These are phyloP conservation scores for Meiosimyza platycephala DNA, from an alignment of 2,888 invertebrate species.

Conservation along the genomic window DNA sequence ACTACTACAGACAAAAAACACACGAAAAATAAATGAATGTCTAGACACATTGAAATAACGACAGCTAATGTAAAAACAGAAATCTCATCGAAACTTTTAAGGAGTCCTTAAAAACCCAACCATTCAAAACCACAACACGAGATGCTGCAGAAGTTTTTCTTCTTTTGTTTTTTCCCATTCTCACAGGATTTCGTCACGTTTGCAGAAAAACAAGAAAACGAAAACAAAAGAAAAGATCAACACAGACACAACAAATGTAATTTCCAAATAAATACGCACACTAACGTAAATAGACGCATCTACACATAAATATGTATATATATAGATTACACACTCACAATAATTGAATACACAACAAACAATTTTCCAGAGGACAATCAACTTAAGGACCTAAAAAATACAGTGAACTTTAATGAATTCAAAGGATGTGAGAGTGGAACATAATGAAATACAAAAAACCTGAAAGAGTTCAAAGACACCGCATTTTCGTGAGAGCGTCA, in stretches of 20 bases:
- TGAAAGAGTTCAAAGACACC: slow-evolving; percentile 15
- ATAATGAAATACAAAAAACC: slow-evolving; percentile 7
- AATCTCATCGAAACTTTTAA: neutral
- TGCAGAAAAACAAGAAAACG: neutral
- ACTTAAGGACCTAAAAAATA: slow-evolving; percentile 3
- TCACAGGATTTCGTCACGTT: slow-evolving; percentile 14
- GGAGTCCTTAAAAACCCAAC: neutral
- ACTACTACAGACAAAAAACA: too few relatives aligned
- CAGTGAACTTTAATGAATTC: neutral
- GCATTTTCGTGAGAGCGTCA: neutral
- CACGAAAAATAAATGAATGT: neutral
- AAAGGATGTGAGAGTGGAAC: slow-evolving; percentile 10
- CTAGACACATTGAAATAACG: neutral
- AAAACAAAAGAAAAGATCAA: neutral
- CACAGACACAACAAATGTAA: neutral
- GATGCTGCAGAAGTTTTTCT: neutral
- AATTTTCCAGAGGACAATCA: slow-evolving; percentile 19
- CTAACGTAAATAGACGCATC: slow-evolving; percentile 20
- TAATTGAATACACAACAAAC: slow-evolving; percentile 12
- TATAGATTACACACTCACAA: neutral
- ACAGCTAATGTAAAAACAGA: neutral
- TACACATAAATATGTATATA: neutral
- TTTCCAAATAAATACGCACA: neutral
- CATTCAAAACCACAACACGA: neutral
- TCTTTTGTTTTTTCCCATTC: slow-evolving; percentile 1